phyloP scores from a whole-genome alignment of 2,113 vertebrate genomes.

The Xiphorhynchus elegans region DNA sequence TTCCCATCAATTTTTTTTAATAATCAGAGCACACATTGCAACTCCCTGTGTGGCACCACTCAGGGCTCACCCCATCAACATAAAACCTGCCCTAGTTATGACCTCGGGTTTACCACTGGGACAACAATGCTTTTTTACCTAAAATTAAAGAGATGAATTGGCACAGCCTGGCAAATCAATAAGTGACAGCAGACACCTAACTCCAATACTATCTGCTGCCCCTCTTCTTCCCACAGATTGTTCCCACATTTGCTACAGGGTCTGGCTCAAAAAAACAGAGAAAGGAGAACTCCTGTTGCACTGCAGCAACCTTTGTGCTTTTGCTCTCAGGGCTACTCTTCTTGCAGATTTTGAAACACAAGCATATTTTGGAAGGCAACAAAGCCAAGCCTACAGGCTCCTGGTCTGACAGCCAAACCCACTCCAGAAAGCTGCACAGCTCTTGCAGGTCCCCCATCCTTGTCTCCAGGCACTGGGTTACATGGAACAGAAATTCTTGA shows the following conservation, averaged over 20 bases:
- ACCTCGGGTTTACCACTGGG: slow-evolving; percentile 5
- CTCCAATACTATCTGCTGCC: neutral
- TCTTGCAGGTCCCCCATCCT: neutral
- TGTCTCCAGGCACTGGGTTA: fast-evolving
- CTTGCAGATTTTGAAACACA: neutral
- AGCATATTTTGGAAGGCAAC: neutral
- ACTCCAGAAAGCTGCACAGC: neutral
- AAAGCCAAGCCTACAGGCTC: neutral
- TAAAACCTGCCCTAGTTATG: slow-evolving; percentile 6
- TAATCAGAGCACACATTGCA: slow-evolving; percentile 38
- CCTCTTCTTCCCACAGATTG: neutral
- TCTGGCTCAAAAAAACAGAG: neutral
- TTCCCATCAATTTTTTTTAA: slow-evolving; percentile 14
- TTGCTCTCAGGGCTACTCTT: neutral
- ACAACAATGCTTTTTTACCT: slow-evolving; percentile 17
- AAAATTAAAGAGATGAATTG: slow-evolving; percentile 21
- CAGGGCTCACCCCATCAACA: slow-evolving; percentile 1
- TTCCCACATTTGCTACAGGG: neutral
- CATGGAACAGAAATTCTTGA: neutral
- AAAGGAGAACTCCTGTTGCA: neutral
- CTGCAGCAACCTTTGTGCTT: neutral
- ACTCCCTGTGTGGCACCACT: neutral
- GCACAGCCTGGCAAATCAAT: neutral
- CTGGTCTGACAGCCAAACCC: neutral
- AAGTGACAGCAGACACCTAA: neutral